Conservation (phyloP, 1,140 invertebrate species). For the Drosophila elegans region DNA sequence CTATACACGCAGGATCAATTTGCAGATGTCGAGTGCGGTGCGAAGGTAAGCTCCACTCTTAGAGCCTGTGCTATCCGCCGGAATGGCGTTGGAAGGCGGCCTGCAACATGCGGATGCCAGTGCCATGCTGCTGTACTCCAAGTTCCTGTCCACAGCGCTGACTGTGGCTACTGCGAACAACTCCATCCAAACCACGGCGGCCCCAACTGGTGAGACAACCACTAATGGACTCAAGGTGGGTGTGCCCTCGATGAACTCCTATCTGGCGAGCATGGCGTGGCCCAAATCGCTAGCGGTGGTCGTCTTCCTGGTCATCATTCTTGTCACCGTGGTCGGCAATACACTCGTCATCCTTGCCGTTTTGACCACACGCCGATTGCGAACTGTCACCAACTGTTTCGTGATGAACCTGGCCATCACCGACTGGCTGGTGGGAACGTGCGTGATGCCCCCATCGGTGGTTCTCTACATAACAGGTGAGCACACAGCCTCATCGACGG, state of each 20-base stretch:
- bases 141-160: constrained; percentile 29
- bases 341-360: constrained; percentile 96
- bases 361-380: constrained; percentile 93
- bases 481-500: constrained; percentile 71
- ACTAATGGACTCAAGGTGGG: constrained; percentile 7
- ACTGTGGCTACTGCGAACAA: constrained; percentile 5
- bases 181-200: constrained; percentile 15
- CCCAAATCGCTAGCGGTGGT: constrained; percentile 68
- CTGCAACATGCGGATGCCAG: constrained; percentile 3
- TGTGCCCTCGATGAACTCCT: constrained; percentile 59
- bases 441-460: constrained; percentile 97
- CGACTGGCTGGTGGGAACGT: constrained; percentile 95
- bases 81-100: constrained; percentile 13
- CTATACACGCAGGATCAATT: constrained; percentile 29
- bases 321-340: constrained; percentile 91
- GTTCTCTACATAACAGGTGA: constrained; percentile 88
- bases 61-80: constrained; percentile 21
- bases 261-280: constrained; percentile 68
- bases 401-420: constrained; percentile 96
- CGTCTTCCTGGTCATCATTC: constrained; percentile 87
- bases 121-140: constrained; percentile 14
- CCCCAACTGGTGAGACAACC: neutral
- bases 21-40: constrained; percentile 32
- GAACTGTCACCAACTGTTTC: constrained; percentile 98
- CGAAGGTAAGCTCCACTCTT: neutral